Evolutionary conservation across 2,888 invertebrate genomes (phyloP).

Genomic region (Watsonalla cultraria): DNA sequence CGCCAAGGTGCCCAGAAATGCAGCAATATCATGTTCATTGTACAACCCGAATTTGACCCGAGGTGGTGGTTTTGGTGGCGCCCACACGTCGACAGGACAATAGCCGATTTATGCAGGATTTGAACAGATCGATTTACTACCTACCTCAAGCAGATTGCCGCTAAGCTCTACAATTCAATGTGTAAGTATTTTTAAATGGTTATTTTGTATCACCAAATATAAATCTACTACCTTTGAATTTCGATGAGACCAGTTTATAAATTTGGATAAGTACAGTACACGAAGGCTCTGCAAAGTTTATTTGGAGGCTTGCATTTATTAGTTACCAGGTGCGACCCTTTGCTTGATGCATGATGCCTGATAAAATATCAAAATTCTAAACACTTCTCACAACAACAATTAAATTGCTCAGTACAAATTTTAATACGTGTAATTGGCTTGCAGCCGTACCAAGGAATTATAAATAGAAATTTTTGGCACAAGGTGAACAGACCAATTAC

Average conservation of each 20-base stretch:
- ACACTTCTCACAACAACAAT: too few relatives aligned
- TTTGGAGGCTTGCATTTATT: too few relatives aligned
- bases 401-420: too few relatives aligned
- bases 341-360: too few relatives aligned
- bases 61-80: conserved; percentile 31
- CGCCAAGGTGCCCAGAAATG: not conserved
- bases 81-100: conserved; percentile 59
- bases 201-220: not conserved
- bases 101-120: conserved; percentile 55
- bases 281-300: too few relatives aligned
- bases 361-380: too few relatives aligned
- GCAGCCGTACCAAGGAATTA: too few relatives aligned
- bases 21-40: conserved; percentile 20
- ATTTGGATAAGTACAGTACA: not conserved
- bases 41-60: conserved; percentile 24
- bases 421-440: too few relatives aligned
- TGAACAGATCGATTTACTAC: conserved; percentile 42
- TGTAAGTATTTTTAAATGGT: conserved; percentile 14
- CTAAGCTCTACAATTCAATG: conserved; percentile 34
- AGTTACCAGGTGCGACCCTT: too few relatives aligned
- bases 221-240: not conserved
- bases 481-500: too few relatives aligned
- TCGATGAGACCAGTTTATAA: not conserved
- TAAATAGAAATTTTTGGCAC: too few relatives aligned
- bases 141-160: conserved; percentile 29